Base-by-base conservation (phyloP, 2,797 vertebrate species). In the Epinephelus awoara region DNA sequence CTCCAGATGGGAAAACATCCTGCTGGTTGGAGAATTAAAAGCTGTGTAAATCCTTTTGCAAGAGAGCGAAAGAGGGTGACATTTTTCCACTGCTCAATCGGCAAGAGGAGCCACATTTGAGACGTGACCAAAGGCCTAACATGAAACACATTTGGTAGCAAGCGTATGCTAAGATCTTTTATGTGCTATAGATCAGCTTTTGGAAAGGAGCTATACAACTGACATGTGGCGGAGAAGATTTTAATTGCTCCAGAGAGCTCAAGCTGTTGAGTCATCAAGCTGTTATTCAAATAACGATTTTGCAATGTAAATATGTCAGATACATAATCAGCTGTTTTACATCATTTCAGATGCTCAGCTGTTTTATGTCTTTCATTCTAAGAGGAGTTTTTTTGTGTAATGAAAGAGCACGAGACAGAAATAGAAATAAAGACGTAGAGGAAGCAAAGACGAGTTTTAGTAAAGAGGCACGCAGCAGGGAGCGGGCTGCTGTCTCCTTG, bases 401-500 rank as follows among this genome's bases (percentile, higher is more conserved):
- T 56, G n/a, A 83, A 83, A 80, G 78, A 70, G 52, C 66, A 56
- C 51, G 44, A 85, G 79, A 81, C 80, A 79, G 59, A 81, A 87
- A 85, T 79, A 86, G 77, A 87, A 51, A 76, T 54, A 75, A 57
- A 75, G 58, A 61, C 17, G 40, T 23, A 4, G 51, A 84, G 83
- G 65, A 75, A 66, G 69, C 19, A 46, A 72, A 68, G 68, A 74
- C 1, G 51, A 50, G 69, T 82, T 75, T 80, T 38, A 55, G 52
- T 19, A 44, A 70, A 83, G 75, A 82, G 21, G 64, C 79, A 62
- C 57, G 21, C 71, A 79, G 83, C 72, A 55, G 77, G 84, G 84
- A 84, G 74, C 62, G 65, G 77, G 67, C 54, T 55, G 57, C 76
- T 72, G 58, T 87, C 79, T 91, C 84, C 83, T 92, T 91, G 91